phyloP scores from a whole-genome alignment of 2,888 invertebrate genomes.

The Pediacus dermestoides region DNA sequence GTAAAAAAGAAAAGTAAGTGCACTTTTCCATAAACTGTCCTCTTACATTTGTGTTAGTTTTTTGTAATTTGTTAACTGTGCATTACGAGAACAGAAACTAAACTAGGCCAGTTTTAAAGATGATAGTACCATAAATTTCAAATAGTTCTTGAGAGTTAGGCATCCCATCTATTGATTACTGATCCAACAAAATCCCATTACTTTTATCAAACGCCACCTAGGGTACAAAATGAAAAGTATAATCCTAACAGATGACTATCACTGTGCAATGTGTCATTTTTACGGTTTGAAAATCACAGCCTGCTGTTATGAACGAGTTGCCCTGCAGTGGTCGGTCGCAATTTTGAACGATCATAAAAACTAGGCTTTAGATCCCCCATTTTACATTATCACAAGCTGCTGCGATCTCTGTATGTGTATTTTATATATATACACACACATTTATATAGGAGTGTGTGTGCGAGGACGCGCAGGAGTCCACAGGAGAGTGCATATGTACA shows the following conservation, averaged over 20 bases:
- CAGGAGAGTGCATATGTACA: constrained; percentile 8
- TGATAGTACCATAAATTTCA: too few relatives aligned
- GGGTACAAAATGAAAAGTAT: constrained; percentile 20
- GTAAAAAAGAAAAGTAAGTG: too few relatives aligned
- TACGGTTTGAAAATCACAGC: constrained; percentile 29
- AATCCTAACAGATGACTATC: constrained; percentile 25
- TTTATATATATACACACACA: not conserved
- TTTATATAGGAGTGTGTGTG: constrained; percentile 1
- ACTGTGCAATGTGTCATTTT: constrained; percentile 26
- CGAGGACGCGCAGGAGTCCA: not conserved
- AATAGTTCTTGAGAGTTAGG: too few relatives aligned
- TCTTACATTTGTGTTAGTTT: too few relatives aligned
- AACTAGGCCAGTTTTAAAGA: too few relatives aligned
- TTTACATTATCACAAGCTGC: constrained; percentile 38
- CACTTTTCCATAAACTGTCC: too few relatives aligned
- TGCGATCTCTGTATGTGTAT: constrained; percentile 24
- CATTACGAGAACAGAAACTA: too few relatives aligned
- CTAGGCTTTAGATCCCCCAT: constrained; percentile 27
- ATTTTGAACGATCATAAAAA: constrained; percentile 35
- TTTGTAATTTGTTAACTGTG: too few relatives aligned
- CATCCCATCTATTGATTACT: constrained; percentile 11
- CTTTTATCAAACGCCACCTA: constrained; percentile 18
- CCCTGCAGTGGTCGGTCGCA: constrained; percentile 32
- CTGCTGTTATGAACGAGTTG: constrained; percentile 27
- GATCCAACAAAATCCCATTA: constrained; percentile 18